These are phyloP conservation scores for Lasiurus borealis DNA, from an alignment of 2,113 vertebrate genomes.

Conservation along the genomic window DNA sequence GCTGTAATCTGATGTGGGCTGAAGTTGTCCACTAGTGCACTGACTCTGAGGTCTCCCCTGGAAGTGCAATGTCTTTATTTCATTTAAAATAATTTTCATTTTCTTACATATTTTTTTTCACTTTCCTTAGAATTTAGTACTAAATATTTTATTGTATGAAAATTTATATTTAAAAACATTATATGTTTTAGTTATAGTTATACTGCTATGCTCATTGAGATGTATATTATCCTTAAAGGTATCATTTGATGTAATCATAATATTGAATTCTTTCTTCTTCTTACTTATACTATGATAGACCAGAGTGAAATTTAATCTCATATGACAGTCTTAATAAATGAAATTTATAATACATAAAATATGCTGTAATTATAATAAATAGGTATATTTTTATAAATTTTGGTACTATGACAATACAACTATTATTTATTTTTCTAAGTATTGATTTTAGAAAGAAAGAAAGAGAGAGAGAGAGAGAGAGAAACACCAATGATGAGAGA, in stretches of 20 bases:
- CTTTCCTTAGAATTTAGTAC: constrained; percentile 50
- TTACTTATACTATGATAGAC: not conserved
- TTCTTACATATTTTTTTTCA: not conserved
- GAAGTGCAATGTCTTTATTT: not conserved
- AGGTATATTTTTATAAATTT: not conserved
- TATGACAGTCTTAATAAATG: not conserved
- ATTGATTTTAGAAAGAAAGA: too few relatives aligned
- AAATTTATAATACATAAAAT: not conserved
- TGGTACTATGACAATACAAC: not conserved
- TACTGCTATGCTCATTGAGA: not conserved
- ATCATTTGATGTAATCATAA: not conserved
- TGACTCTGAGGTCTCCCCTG: too few relatives aligned
- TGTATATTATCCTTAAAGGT: not conserved
- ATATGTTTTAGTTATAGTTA: constrained; percentile 3
- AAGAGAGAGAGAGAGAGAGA: too few relatives aligned
- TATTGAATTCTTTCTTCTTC: not conserved
- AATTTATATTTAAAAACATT: constrained; percentile 25
- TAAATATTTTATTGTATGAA: constrained; percentile 20
- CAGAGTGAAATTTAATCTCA: not conserved
- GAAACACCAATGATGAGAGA: too few relatives aligned
- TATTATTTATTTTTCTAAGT: not conserved
- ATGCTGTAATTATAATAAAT: not conserved
- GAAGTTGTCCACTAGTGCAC: too few relatives aligned
- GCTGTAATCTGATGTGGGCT: too few relatives aligned
- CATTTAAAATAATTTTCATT: not conserved